A percentile compares a stretch with the other conserved stretches of the same genome.
phyloP scores from a whole-genome alignment of 2,113 vertebrate species.

The Halichoeres trimaculatus region DNA sequence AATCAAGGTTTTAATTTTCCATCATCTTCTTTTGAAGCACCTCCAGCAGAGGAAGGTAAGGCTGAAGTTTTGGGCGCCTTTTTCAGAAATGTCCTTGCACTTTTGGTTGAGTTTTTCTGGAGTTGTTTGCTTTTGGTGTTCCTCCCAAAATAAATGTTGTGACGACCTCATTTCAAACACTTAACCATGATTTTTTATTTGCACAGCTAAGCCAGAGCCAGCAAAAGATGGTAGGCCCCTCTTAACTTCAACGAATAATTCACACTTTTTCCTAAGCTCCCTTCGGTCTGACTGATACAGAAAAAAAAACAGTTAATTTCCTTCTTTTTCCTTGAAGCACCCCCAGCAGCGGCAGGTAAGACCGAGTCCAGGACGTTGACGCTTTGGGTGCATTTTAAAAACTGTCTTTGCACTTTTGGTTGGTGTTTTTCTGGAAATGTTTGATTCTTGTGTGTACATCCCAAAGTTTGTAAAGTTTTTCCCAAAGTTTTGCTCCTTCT shows the following conservation, averaged over 20 bases:
- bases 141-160: background rate
- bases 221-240: conserved; percentile 33
- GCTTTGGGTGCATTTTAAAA: background rate
- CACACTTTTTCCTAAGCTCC: conserved; percentile 11
- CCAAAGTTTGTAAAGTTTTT: too few species aligned
- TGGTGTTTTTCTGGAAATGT: too few species aligned
- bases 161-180: background rate
- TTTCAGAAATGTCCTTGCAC: too few species aligned
- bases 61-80: background rate
- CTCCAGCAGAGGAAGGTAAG: conserved; percentile 75
- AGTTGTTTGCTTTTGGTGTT: background rate
- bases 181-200: conserved; percentile 29
- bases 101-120: background rate
- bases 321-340: conserved; percentile 55
- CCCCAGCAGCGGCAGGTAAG: conserved; percentile 73
- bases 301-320: conserved; percentile 7
- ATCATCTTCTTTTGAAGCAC: conserved; percentile 56
- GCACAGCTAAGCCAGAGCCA: conserved; percentile 10
- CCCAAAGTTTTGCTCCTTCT: conserved; percentile 30
- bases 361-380: conserved; percentile 8
- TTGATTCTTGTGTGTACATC: too few species aligned
- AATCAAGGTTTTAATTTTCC: too few species aligned
- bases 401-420: too few species aligned
- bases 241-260: conserved; percentile 10
- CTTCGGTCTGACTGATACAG: background rate